Evolutionary conservation across 2,888 invertebrate genomes (phyloP), one percentile per base, ranked within the genome.

Genomic region (Amphipoea lucens): DNA sequence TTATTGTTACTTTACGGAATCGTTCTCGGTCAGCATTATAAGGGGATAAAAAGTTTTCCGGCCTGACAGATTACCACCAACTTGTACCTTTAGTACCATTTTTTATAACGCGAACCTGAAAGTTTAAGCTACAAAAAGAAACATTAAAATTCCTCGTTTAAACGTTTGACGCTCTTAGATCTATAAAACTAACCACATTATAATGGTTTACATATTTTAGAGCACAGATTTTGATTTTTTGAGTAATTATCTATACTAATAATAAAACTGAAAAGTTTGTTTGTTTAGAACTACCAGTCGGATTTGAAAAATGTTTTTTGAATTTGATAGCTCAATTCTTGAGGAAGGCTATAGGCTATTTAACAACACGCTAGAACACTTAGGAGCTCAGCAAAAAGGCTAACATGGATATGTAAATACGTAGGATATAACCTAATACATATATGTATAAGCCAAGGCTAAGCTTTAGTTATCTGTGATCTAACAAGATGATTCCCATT

Each of bases 401-500:
- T 23, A 74, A 62, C 79, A 86, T 79, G 74, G 75, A 79, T 83
- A 81, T 86, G 79, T 84, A 76, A 82, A 82, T 84, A 81, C 60
- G 60, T 66, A 72, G 69, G 66, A 60, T 82, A 82, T 78, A 78
- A 68, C 63, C 60, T 79, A 77, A 84, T 89, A 79, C 82, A 84
- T 88, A 89, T 89, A 90, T 90, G 88, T 87, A 88, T 88, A 80
- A 82, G 76, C 73, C 45, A 51, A 68, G 76, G 69, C 81, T 88
- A 83, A 89, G 89, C 89, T 85, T 77, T 48, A 89, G 86, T 79
- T 89, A 89, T 88, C 90, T 89, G 80, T 85, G 84, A 89, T 89
- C 89, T 89, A 89, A 85, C 90, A 83, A 89, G 90, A 90, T 89
- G 90, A 90, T 81, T 85, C 82, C 75, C 81, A 83, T 88, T 89